A percentile compares a stretch with the other conserved stretches of the same genome.
phyloP scores from a whole-genome alignment of 2,888 invertebrate species.

The Baronia brevicornis region DNA sequence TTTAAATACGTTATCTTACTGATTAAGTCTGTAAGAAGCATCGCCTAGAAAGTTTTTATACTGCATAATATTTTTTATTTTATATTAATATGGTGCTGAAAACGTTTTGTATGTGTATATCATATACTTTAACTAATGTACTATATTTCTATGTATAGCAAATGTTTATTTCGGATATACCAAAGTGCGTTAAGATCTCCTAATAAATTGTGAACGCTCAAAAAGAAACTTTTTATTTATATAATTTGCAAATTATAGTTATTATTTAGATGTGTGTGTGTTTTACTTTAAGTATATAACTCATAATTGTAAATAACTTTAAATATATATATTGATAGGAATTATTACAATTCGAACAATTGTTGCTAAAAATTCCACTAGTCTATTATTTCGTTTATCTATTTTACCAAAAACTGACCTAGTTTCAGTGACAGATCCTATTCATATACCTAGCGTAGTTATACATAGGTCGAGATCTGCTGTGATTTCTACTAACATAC shows the following conservation, averaged over 20 bases:
- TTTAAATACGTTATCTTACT: too few relatives aligned
- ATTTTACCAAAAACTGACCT: slow-evolving; percentile 16
- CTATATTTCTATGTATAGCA: neutral
- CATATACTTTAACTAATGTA: too few relatives aligned
- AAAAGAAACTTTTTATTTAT: slow-evolving; percentile 23
- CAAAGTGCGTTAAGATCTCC: slow-evolving; percentile 12
- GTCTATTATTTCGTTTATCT: slow-evolving; percentile 30
- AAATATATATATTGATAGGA: slow-evolving; percentile 7
- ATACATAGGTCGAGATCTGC: slow-evolving; percentile 45
- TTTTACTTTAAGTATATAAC: slow-evolving; percentile 18
- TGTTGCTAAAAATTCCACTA: slow-evolving; percentile 38
- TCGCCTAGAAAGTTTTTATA: too few relatives aligned
- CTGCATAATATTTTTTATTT: too few relatives aligned
- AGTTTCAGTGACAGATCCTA: slow-evolving; percentile 1
- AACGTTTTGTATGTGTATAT: too few relatives aligned
- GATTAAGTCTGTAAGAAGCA: too few relatives aligned
- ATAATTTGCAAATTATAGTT: slow-evolving; percentile 29
- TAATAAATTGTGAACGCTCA: slow-evolving; percentile 35
- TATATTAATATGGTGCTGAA: too few relatives aligned
- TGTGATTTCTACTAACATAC: slow-evolving; percentile 59
- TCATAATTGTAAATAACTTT: slow-evolving; percentile 8
- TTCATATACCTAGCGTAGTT: slow-evolving; percentile 19
- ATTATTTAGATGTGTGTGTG: slow-evolving; percentile 23
- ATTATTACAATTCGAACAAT: slow-evolving; percentile 33
- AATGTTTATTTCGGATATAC: neutral